Evolutionary conservation across 2,113 vertebrate genomes (phyloP), one percentile per base, ranked within the genome.

Genomic region (Pelecanoides urinatrix): DNA sequence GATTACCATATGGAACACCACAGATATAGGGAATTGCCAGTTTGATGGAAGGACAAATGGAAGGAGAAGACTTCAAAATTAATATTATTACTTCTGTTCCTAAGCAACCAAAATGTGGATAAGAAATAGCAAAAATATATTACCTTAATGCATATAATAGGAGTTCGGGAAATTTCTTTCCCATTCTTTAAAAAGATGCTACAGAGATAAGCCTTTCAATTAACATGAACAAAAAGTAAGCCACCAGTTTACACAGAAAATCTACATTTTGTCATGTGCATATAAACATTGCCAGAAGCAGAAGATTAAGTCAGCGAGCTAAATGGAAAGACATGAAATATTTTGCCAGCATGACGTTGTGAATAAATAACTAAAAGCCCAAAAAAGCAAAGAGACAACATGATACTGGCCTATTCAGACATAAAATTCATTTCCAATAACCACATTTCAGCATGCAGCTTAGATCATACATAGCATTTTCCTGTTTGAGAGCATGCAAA

Each of bases 401-500:
- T 0, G 62, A 97, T 85, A 79, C 78, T 0, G 4, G 53, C 52
- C 91, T 82, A 73, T 76, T 94, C 89, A 90, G 49, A 74, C 91
- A 82, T 92, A 89, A 95, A 97, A 95, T 75, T 82, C 5, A 75
- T 73, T 94, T 94, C 92, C 80, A 95, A 94, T 94, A 94, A 96
- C 95, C 91, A 82, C 91, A 94, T 92, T 96, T 95, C 80, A 78
- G 94, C 74, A 82, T 76, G 61, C 59, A 76, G 61, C 66, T 89
- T 91, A 92, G 86, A 95, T 92, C 92, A 91, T 76, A 94, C 1
- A 0, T 56, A 75, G 86, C 23, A 73, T 78, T 96, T 92, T 94
- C 76, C 93, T 91, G 38, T 87, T 81, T 76, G 66, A 91, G 71
- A 94, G 87, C 62, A 1, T 96, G 96, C 93, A 95, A 94, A 77